A percentile compares a stretch with the other conserved stretches of the same genome.
phyloP scores from a whole-genome alignment of 1,140 invertebrate species.

The Drosophila erecta region DNA sequence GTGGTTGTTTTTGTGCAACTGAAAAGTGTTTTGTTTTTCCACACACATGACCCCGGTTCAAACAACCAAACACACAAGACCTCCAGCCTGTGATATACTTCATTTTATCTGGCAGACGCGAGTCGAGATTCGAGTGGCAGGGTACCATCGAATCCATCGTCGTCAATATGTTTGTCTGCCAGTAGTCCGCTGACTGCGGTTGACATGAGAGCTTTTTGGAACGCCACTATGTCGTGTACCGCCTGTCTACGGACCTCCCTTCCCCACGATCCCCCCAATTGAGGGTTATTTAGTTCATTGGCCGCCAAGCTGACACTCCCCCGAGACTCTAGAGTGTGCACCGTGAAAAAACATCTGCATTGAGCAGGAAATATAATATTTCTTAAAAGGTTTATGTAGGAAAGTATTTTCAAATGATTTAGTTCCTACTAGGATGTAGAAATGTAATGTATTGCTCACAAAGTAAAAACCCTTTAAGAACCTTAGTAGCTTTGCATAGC shows the following conservation, averaged over 20 bases:
- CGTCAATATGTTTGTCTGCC: slow-evolving; percentile 46
- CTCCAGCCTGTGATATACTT: slow-evolving; percentile 52
- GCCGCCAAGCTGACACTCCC: slow-evolving; percentile 59
- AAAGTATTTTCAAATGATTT: not conserved
- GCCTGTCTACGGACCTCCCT: slow-evolving; percentile 42
- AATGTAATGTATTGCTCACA: too few relatives aligned
- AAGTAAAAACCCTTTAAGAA: too few relatives aligned
- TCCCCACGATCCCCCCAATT: slow-evolving; percentile 31
- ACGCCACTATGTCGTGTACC: slow-evolving; percentile 42
- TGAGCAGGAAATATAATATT: not conserved
- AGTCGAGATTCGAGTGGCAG: slow-evolving; percentile 64
- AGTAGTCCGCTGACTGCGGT: slow-evolving; percentile 56
- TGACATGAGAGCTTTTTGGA: slow-evolving; percentile 68
- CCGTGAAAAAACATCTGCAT: not conserved
- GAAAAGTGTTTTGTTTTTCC: slow-evolving; percentile 73
- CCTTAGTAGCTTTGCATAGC: too few relatives aligned
- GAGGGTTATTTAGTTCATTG: slow-evolving; percentile 72
- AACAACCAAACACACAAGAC: slow-evolving; percentile 16
- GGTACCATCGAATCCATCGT: slow-evolving; percentile 21
- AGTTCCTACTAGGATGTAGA: too few relatives aligned
- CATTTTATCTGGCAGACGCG: slow-evolving; percentile 74
- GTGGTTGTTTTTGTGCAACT: slow-evolving; percentile 18
- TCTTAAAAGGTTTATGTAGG: too few relatives aligned
- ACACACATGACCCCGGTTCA: slow-evolving; percentile 44
- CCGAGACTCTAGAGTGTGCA: slow-evolving; percentile 5